A percentile compares a stretch with the other conserved stretches of the same genome.
phyloP scores from a whole-genome alignment of 2,888 invertebrate genomes.

The Alcis repandata region DNA sequence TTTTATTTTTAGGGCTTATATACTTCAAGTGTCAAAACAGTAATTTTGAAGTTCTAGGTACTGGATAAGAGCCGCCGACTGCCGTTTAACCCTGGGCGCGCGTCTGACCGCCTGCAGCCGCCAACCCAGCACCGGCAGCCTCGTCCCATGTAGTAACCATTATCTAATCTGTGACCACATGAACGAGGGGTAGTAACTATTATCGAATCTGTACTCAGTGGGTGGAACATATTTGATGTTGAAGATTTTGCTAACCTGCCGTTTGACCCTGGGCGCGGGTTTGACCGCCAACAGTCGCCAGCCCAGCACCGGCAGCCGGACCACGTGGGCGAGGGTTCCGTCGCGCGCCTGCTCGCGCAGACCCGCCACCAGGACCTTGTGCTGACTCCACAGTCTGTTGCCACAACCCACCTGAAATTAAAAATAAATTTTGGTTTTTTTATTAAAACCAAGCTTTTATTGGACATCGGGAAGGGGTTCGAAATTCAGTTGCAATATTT shows the following conservation, averaged over 20 bases:
- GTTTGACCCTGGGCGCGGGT: slow-evolving; percentile 69
- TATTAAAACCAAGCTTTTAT: too few relatives aligned
- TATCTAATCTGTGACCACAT: slow-evolving; percentile 77
- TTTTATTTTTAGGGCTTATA: too few relatives aligned
- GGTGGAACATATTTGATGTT: too few relatives aligned
- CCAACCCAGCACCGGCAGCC: slow-evolving; percentile 91
- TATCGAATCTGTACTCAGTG: too few relatives aligned
- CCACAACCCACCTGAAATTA: slow-evolving; percentile 90
- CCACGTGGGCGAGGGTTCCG: slow-evolving; percentile 89
- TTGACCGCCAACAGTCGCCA: slow-evolving; percentile 88
- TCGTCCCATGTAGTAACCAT: slow-evolving; percentile 51
- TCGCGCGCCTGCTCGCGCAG: slow-evolving; percentile 90
- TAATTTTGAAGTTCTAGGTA: too few relatives aligned
- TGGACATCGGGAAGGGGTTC: too few relatives aligned
- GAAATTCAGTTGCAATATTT: too few relatives aligned
- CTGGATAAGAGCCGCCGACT: too few relatives aligned
- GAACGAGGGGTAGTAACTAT: too few relatives aligned
- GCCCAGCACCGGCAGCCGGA: slow-evolving; percentile 90
- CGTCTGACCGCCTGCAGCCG: slow-evolving; percentile 81
- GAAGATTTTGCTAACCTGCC: slow-evolving; percentile 72
- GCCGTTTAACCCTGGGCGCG: slow-evolving; percentile 72
- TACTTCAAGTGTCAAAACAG: too few relatives aligned
- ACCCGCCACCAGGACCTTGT: slow-evolving; percentile 89
- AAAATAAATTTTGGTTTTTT: too few relatives aligned
- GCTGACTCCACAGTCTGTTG: slow-evolving; percentile 89